Evolutionary conservation across 2,797 vertebrate genomes (phyloP).

Genomic region (Gymnothorax javanicus): DNA sequence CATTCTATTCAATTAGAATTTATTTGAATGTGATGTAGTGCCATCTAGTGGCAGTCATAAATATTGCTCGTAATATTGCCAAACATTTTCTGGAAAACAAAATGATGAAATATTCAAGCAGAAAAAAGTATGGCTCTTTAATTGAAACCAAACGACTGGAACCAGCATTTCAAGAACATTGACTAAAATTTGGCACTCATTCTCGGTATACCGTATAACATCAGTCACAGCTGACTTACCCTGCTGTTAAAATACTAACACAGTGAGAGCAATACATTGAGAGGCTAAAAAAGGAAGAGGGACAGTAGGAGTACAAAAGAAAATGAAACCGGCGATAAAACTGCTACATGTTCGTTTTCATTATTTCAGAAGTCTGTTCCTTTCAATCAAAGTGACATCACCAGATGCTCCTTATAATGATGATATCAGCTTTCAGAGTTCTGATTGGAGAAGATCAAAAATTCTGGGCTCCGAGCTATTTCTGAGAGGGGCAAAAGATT

Average conservation of each 20-base stretch:
- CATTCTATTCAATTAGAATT: slow-evolving; percentile 41
- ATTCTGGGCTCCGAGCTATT: slow-evolving; percentile 58
- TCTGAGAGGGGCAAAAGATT: slow-evolving; percentile 64
- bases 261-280: slow-evolving; percentile 75
- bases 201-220: slow-evolving; percentile 64
- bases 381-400: slow-evolving; percentile 61
- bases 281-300: slow-evolving; percentile 65
- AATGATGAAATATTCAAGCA: slow-evolving; percentile 63
- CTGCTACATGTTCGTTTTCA: slow-evolving; percentile 67
- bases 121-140: slow-evolving; percentile 54
- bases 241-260: slow-evolving; percentile 76
- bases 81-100: slow-evolving; percentile 53
- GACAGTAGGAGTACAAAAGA: slow-evolving; percentile 66
- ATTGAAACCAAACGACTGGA: slow-evolving; percentile 57
- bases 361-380: slow-evolving; percentile 60
- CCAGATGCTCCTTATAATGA: slow-evolving; percentile 52
- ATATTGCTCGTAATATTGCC: slow-evolving; percentile 74
- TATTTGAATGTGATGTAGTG: slow-evolving; percentile 74
- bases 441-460: slow-evolving; percentile 59
- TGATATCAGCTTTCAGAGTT: slow-evolving; percentile 60
- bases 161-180: slow-evolving; percentile 56
- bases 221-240: slow-evolving; percentile 78
- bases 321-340: slow-evolving; percentile 64
- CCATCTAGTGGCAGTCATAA: slow-evolving; percentile 82
- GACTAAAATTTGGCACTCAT: slow-evolving; percentile 49